Conservation (phyloP, 1,140 invertebrate genomes). For the Penaeus chinensis region DNA sequence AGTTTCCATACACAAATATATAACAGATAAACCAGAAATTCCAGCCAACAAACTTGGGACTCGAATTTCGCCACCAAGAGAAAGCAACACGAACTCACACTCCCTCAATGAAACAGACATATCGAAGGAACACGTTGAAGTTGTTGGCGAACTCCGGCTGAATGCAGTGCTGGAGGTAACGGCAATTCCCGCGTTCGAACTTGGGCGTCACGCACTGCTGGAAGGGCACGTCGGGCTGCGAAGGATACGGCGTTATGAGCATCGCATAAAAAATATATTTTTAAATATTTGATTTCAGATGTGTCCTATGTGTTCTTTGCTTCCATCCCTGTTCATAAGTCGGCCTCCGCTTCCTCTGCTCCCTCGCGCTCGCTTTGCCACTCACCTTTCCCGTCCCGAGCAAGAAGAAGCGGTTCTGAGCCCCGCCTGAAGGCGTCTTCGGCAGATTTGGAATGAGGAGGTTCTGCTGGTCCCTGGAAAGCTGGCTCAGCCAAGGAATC, state of each 20-base stretch:
- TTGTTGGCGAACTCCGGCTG: conserved; percentile 47
- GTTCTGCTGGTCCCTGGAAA: conserved; percentile 21
- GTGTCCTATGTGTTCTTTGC: not conserved
- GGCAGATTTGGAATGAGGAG: conserved; percentile 45
- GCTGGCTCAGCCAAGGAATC: conserved; percentile 38
- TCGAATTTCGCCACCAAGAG: not conserved
- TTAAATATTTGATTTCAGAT: not conserved
- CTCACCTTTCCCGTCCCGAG: conserved; percentile 29
- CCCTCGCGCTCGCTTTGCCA: not conserved
- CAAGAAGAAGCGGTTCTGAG: conserved; percentile 43
- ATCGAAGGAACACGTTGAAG: conserved; percentile 55
- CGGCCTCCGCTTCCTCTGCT: not conserved
- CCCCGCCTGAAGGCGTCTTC: conserved; percentile 6
- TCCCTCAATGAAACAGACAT: conserved; percentile 60
- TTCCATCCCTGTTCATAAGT: too few species aligned
- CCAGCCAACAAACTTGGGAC: too few species aligned
- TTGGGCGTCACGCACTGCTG: conserved; percentile 49
- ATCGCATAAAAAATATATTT: not conserved
- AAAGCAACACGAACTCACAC: conserved; percentile 29
- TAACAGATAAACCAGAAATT: not conserved
- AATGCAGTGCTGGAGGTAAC: conserved; percentile 60
- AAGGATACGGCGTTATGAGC: not conserved
- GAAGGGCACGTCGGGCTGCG: conserved; percentile 51
- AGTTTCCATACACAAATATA: too few species aligned
- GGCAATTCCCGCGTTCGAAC: conserved; percentile 45